These are phyloP conservation scores for Papilio glaucus DNA, from an alignment of 1,140 invertebrate species.

Conservation along the genomic window DNA sequence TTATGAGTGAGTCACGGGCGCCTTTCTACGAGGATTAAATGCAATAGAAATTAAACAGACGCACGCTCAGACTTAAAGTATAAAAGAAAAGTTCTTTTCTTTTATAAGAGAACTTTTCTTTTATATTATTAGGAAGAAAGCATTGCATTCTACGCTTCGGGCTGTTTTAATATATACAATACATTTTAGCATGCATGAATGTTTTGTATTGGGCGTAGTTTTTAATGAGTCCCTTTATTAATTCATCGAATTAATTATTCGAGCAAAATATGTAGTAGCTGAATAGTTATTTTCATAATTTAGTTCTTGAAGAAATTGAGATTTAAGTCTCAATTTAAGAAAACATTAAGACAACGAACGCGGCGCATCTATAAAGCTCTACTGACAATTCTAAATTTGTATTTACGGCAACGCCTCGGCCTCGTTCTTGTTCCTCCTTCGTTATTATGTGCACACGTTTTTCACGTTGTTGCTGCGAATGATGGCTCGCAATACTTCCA, in stretches of 20 bases:
- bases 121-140: no score
- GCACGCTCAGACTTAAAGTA: background rate
- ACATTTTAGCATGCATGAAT: no score
- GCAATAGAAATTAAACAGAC: background rate
- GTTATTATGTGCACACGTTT: conserved; percentile 4
- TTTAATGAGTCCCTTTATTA: no score
- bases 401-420: conserved; percentile 16
- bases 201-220: no score
- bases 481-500: background rate
- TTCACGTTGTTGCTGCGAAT: background rate
- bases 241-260: no score
- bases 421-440: conserved; percentile 15
- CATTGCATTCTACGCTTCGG: no score
- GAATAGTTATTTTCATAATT: no score
- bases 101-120: no score
- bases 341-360: background rate
- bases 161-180: no score
- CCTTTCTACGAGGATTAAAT: background rate
- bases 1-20: background rate
- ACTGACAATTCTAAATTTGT: conserved; percentile 18
- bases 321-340: background rate
- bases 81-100: no score
- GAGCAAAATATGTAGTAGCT: no score
- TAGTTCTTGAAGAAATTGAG: no score
- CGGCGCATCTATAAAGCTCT: conserved; percentile 7